Evolutionary conservation across 35 echinoderm and acorn worm species (phyloP).

Genomic region (Apostichopus parvimensis): DNA sequence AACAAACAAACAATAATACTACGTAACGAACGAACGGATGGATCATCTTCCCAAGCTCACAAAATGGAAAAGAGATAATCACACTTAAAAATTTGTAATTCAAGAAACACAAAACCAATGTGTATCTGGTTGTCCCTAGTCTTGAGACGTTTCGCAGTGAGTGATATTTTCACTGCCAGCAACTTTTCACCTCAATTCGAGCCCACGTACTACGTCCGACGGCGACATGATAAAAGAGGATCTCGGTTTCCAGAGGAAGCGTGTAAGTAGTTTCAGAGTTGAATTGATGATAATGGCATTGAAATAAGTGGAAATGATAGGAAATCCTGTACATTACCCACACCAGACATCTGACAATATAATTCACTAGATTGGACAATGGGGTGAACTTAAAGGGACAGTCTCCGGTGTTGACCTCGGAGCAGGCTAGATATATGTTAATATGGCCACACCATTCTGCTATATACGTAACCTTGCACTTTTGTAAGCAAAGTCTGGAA

Average conservation of each 20-base stretch:
- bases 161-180: not conserved
- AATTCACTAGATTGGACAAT: too few species aligned
- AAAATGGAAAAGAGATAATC: too few species aligned
- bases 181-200: not conserved
- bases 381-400: too few species aligned
- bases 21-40: too few species aligned
- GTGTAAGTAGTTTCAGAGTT: not conserved
- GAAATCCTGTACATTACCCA: constrained; percentile 2
- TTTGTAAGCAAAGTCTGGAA: too few species aligned
- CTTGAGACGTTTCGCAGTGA: not conserved
- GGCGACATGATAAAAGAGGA: not conserved
- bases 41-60: too few species aligned
- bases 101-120: not conserved
- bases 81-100: not conserved
- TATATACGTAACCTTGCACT: too few species aligned
- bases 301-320: constrained; percentile 9
- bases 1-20: too few species aligned
- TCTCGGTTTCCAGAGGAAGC: not conserved
- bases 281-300: not conserved
- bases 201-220: constrained; percentile 1
- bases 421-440: too few species aligned
- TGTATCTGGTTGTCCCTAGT: not conserved
- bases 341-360: not conserved
- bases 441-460: too few species aligned
- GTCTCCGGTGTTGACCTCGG: too few species aligned